Conservation (phyloP, 2,113 vertebrate genomes). For the Promerops cafer region DNA sequence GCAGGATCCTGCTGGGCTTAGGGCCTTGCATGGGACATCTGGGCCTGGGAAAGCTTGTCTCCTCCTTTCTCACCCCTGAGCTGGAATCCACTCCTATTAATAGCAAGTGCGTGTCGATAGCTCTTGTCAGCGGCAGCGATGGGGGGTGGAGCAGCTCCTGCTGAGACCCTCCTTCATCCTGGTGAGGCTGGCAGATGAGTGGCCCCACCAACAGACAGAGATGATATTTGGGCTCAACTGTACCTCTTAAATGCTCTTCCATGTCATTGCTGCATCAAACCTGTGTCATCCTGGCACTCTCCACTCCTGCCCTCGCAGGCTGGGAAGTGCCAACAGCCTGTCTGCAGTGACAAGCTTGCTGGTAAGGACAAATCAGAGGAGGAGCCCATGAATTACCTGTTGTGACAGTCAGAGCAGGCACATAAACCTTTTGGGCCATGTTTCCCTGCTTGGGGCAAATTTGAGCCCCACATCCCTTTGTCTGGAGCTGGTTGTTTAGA, state of each 20-base stretch:
- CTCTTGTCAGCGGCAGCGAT: not conserved
- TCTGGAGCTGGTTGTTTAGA: not conserved
- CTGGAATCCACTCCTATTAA: constrained; percentile 44
- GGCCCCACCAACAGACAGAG: not conserved
- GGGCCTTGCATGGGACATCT: not conserved
- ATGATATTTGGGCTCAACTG: fast-evolving
- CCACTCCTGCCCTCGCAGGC: fast-evolving
- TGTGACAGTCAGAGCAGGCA: not conserved
- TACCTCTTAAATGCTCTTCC: not conserved
- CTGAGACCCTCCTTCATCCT: not conserved
- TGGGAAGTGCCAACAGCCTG: not conserved
- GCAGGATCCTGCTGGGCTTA: not conserved
- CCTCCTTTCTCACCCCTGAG: constrained; percentile 31
- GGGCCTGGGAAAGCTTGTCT: constrained; percentile 30
- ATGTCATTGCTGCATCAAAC: not conserved
- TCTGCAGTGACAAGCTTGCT: not conserved
- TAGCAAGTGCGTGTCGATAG: not conserved
- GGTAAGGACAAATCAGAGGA: not conserved
- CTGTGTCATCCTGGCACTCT: not conserved
- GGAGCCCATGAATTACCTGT: not conserved
- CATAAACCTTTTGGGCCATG: not conserved
- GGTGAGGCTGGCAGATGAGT: not conserved
- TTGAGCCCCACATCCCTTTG: not conserved
- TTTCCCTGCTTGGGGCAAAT: not conserved
- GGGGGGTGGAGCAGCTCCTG: fast-evolving